Evolutionary conservation across 2,888 invertebrate species (phyloP).

Genomic region (Cerastoderma edule): DNA sequence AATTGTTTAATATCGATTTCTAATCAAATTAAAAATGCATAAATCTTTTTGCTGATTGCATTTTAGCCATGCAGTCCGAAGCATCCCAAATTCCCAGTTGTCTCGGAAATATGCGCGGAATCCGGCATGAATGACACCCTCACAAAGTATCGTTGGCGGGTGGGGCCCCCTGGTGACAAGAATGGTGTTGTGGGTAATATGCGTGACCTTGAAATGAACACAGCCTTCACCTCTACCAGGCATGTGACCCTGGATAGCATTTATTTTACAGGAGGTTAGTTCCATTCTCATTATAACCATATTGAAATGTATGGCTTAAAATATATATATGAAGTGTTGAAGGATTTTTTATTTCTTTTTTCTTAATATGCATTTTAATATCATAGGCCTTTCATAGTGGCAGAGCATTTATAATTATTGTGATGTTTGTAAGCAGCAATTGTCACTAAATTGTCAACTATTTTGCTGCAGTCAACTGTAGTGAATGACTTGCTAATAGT

Average conservation of each 20-base stretch:
- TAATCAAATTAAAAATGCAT: conserved; percentile 18
- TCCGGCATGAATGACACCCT: conserved; percentile 81
- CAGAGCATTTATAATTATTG: no score
- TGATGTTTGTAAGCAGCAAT: no score
- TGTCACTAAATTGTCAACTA: no score
- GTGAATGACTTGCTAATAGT: no score
- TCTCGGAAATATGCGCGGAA: conserved; percentile 75
- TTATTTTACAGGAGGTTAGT: conserved; percentile 81
- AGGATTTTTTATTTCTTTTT: no score
- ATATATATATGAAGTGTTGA: no score
- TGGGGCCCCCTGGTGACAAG: conserved; percentile 78
- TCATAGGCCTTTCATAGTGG: no score
- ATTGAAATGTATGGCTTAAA: no score
- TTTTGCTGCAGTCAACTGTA: no score
- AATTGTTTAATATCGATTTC: background rate
- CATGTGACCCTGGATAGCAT: conserved; percentile 82
- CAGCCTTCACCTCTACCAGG: conserved; percentile 81
- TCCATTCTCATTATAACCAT: no score
- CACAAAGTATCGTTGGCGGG: conserved; percentile 82
- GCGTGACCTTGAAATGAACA: conserved; percentile 79
- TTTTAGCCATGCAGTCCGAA: conserved; percentile 82
- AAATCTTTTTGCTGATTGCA: conserved; percentile 8
- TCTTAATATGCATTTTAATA: no score
- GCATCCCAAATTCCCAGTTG: conserved; percentile 80
- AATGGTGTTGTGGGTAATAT: conserved; percentile 78